Base-by-base conservation (phyloP, 1,140 invertebrate genomes). In the Physella acuta region DNA sequence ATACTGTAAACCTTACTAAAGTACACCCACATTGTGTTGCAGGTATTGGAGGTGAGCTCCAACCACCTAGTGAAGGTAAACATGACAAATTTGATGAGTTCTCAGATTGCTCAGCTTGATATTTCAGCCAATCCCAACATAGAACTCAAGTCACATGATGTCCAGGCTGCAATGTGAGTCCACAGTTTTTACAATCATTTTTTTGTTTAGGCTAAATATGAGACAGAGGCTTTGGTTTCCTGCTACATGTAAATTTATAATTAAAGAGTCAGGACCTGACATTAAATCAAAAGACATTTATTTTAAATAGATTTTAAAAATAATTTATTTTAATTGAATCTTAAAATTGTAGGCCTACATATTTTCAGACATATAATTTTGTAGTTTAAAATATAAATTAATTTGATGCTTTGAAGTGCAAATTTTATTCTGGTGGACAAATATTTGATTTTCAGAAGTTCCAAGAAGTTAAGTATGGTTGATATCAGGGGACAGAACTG, bases 1-100 rank as follows among this genome's bases (percentile, higher is more conserved):
- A n/a, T n/a, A n/a, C n/a, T n/a, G n/a, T n/a, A n/a, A n/a, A n/a
- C n/a, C n/a, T n/a, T n/a, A n/a, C n/a, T n/a, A n/a, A n/a, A n/a
- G n/a, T n/a, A n/a, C n/a, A n/a, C n/a, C n/a, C n/a, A n/a, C n/a
- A n/a, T n/a, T n/a, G n/a, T n/a, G n/a, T n/a, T n/a, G 31, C 62
- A 85, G 84, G 79, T 83, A 2, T 72, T 85, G 44, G 84, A 85
- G 62, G 80, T 85, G 5, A 82, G 83, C 31, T 82, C 78, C n/a
- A 85, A 85, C 59, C 70, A 79, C 20, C 73, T 85, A 36, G 75
- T 79, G 24, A 82, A 82, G 69, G 74, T 83, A 8, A 80, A 81
- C 4, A 77, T 84, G 61, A 77, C 77, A 17, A 79, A 81, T 61
- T 75, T 85, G 30, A 81, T 84, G 78, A 73, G 77, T 1, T 82